Evolutionary conservation across 2,797 vertebrate genomes (phyloP), one percentile per base, ranked within the genome.

Genomic region (Gymnoscopelus braueri): DNA sequence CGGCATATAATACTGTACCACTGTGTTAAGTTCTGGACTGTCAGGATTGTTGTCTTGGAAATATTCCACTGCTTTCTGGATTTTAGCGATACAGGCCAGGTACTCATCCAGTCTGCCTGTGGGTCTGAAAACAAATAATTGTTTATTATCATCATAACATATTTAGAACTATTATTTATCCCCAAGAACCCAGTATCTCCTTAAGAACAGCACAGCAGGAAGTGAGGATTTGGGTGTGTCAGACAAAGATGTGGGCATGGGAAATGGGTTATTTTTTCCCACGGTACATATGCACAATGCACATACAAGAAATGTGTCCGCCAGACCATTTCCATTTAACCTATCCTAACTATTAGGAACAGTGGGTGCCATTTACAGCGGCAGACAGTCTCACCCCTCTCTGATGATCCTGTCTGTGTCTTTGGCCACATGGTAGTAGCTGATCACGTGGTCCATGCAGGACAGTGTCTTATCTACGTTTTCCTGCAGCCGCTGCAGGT

Each of bases 11-110:
- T 8, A 4, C 77, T 87, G 81, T 93, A 99, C 98, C 96, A 99
- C 98, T 32, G 96, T 96, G 91, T 99, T 98, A 83, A 99, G 95
- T 65, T 99, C 97, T 0, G 98, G 98, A 71, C 97, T 98, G 91
- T 99, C 98, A 0, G 98, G 97, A 75, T 97, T 98, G 78, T 99
- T 99, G 86, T 99, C 97, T 82, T 99, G 97, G 79, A 99, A 99
- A 69, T 98, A 99, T 59, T 99, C 98, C 83, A 99, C 97, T 0
- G 98, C 97, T 86, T 98, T 98, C 93, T 98, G 97, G 76, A 99
- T 97, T 90, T 95, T 98, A 60, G 97, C 97, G 66, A 99, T 97
- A 67, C 96, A 98, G 47, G 88, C 91, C 14, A 99, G 93, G 66
- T 98, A 99, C 76, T 98, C 97, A 11, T 97, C 96, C 83, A 99